Percentiles rank a stretch among this genome's conserved stretches.
phyloP scores from a whole-genome alignment of 35 echinoderm and acorn worm species.

The Apostichopus japonicus region DNA sequence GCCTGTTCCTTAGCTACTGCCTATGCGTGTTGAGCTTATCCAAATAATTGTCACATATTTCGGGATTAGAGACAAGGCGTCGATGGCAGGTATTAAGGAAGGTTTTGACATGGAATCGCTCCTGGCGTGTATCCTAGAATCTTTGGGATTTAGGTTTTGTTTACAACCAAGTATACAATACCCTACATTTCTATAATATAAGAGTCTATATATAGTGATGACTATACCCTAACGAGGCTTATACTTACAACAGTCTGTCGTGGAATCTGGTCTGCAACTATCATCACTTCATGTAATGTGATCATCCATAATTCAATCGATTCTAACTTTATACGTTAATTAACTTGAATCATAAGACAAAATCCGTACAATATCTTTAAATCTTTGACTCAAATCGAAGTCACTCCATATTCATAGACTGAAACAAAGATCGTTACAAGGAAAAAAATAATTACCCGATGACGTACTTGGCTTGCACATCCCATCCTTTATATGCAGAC shows the following conservation, averaged over 20 bases:
- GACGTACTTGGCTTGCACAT: too few species aligned
- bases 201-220: too few species aligned
- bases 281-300: neutral
- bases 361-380: neutral
- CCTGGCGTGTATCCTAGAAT: slow-evolving; percentile 41
- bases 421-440: neutral
- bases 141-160: slow-evolving; percentile 28
- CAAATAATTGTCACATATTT: slow-evolving; percentile 54
- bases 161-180: slow-evolving; percentile 45
- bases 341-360: neutral
- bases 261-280: neutral
- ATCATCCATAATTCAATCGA: slow-evolving; percentile 2
- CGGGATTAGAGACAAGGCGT: slow-evolving; percentile 46
- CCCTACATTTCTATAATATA: neutral
- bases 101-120: slow-evolving; percentile 33
- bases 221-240: too few species aligned
- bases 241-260: neutral
- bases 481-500: too few species aligned
- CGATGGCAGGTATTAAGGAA: slow-evolving; percentile 39
- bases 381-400: neutral
- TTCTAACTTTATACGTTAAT: neutral
- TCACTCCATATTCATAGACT: neutral
- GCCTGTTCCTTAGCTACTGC: slow-evolving; percentile 39
- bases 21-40: slow-evolving; percentile 49
- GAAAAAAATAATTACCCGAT: too few species aligned